Evolutionary conservation across 2,113 vertebrate species (phyloP).

Genomic region (Mastomys natalensis): DNA sequence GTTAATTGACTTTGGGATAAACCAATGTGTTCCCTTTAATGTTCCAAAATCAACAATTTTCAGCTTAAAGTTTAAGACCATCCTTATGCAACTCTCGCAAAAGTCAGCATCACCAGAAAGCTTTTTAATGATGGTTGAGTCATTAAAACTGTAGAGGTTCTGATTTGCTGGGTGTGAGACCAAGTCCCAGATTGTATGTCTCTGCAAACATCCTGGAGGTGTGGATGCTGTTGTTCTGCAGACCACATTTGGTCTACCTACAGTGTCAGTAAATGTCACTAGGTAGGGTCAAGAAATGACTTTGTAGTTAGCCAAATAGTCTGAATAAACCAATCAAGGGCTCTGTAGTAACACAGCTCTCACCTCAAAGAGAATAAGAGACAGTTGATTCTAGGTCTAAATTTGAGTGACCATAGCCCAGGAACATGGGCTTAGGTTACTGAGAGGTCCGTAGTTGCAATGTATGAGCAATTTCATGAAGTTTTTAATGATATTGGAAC

Average conservation of each 20-base stretch:
- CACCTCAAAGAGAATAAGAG: neutral
- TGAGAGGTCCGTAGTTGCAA: neutral
- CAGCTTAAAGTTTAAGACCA: neutral
- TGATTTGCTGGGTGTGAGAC: neutral
- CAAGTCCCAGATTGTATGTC: neutral
- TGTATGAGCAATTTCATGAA: neutral
- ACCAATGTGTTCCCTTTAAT: neutral
- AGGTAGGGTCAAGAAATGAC: no score
- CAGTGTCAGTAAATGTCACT: neutral
- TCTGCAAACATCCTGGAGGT: neutral
- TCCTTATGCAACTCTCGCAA: neutral
- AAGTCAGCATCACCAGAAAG: neutral
- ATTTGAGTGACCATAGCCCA: neutral
- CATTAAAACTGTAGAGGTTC: neutral
- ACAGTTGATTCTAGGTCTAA: neutral
- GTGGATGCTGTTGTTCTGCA: neutral
- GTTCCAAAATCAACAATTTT: conserved; percentile 2
- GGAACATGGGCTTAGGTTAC: neutral
- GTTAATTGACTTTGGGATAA: conserved; percentile 13
- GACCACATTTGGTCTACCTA: neutral
- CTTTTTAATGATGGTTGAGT: neutral
- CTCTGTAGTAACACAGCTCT: neutral
- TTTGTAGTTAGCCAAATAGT: neutral
- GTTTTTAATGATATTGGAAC: neutral
- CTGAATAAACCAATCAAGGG: neutral